phyloP scores from a whole-genome alignment of 2,797 vertebrate species.

The Sebastes diaconus region DNA sequence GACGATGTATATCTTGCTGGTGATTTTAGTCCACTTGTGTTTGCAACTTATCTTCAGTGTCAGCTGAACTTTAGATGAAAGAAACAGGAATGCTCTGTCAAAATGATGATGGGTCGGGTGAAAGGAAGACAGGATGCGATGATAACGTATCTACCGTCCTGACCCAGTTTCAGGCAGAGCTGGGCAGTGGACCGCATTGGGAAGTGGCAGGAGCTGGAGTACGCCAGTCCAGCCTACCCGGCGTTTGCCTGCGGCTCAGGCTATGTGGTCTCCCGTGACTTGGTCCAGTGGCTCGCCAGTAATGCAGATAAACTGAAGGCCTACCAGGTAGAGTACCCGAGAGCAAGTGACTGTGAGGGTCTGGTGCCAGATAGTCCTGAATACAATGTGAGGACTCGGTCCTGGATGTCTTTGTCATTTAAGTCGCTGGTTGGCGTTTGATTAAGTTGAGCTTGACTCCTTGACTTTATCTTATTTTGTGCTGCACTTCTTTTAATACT shows the following conservation, averaged over 20 bases:
- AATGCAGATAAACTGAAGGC: constrained; percentile 92
- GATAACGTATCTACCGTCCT: constrained; percentile 28
- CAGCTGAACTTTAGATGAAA: constrained; percentile 10
- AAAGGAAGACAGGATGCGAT: constrained; percentile 11
- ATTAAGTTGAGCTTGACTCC: too few relatives aligned
- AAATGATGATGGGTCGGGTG: background rate
- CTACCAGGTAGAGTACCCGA: constrained; percentile 87
- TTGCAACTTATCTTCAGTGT: constrained; percentile 5
- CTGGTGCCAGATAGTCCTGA: background rate
- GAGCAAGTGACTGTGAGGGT: background rate
- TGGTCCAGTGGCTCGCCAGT: constrained; percentile 93
- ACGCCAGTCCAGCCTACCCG: constrained; percentile 94
- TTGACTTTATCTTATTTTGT: too few relatives aligned
- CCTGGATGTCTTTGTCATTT: constrained; percentile 7
- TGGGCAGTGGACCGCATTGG: constrained; percentile 98
- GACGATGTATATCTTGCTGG: background rate
- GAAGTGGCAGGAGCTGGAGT: constrained; percentile 98
- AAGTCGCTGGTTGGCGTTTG: too few relatives aligned
- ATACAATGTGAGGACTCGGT: background rate
- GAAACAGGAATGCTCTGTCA: background rate
- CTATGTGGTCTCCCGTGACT: constrained; percentile 91
- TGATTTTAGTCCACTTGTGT: background rate
- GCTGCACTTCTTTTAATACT: too few relatives aligned
- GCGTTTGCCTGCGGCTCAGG: constrained; percentile 97
- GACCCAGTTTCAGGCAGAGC: constrained; percentile 94